Evolutionary conservation across 2,797 vertebrate species (phyloP).

Genomic region (Echeneis naucrates): DNA sequence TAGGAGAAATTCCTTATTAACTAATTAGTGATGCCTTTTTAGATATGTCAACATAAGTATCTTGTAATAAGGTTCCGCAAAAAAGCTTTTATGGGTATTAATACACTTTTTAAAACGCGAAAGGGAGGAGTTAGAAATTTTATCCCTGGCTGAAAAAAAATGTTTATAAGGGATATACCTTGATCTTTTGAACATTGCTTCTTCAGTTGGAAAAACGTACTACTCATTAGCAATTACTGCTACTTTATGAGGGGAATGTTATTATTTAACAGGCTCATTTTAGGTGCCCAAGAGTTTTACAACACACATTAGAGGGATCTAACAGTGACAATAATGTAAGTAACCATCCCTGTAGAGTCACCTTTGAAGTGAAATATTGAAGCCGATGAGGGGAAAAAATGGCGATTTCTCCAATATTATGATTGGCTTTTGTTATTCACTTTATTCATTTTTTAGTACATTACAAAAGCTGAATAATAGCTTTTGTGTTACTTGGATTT

Average conservation of each 20-base stretch:
- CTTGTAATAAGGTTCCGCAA: no score
- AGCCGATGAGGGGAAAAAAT: slow-evolving; percentile 9
- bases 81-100: no score
- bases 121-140: no score
- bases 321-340: not conserved
- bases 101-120: no score
- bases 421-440: no score
- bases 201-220: slow-evolving; percentile 1
- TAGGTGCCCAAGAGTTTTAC: not conserved
- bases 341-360: not conserved
- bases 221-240: no score
- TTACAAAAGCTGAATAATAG: slow-evolving; percentile 3
- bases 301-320: not conserved
- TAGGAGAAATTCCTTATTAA: no score
- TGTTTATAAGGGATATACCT: no score
- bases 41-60: no score
- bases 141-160: not conserved
- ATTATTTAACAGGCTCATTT: not conserved
- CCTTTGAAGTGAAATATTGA: slow-evolving; percentile 4
- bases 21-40: no score
- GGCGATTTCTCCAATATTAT: not conserved
- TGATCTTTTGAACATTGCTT: no score
- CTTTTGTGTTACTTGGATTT: slow-evolving; percentile 39
- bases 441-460: not conserved
- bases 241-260: not conserved